Percentiles rank a stretch among this genome's conserved stretches.
Evolutionary conservation across 2,113 vertebrate species (phyloP).

Genomic region (Varanus komodoensis): DNA sequence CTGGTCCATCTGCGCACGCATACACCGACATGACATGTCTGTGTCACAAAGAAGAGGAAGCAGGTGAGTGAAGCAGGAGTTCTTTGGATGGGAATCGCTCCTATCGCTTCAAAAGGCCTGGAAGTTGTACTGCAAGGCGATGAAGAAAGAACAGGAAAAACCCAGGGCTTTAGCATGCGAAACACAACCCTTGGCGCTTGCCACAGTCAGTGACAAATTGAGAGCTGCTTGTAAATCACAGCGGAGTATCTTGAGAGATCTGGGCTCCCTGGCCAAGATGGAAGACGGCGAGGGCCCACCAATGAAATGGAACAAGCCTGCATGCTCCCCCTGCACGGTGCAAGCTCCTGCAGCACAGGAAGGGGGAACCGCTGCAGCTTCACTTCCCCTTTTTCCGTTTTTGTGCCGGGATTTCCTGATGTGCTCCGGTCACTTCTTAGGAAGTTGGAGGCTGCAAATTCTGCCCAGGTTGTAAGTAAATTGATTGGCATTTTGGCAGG

Average conservation of each 20-base stretch:
- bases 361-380: background rate
- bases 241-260: constrained; percentile 1
- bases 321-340: background rate
- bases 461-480: background rate
- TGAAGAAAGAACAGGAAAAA: background rate
- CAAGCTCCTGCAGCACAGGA: background rate
- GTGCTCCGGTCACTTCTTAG: background rate
- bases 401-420: background rate
- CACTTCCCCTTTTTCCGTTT: no score
- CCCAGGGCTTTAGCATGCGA: background rate
- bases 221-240: constrained; percentile 3
- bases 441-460: background rate
- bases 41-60: background rate
- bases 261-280: background rate
- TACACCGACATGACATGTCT: background rate
- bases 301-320: background rate
- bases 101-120: background rate
- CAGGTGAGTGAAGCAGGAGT: background rate
- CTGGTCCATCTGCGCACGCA: fast-evolving
- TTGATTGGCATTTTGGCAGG: background rate
- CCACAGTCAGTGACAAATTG: background rate
- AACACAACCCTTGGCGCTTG: background rate
- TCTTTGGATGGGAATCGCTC: background rate
- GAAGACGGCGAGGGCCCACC: no score
- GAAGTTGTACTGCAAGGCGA: background rate